These are phyloP conservation scores for Coranthus polyacanthus DNA, from an alignment of 2,797 vertebrate species.

Conservation along the genomic window DNA sequence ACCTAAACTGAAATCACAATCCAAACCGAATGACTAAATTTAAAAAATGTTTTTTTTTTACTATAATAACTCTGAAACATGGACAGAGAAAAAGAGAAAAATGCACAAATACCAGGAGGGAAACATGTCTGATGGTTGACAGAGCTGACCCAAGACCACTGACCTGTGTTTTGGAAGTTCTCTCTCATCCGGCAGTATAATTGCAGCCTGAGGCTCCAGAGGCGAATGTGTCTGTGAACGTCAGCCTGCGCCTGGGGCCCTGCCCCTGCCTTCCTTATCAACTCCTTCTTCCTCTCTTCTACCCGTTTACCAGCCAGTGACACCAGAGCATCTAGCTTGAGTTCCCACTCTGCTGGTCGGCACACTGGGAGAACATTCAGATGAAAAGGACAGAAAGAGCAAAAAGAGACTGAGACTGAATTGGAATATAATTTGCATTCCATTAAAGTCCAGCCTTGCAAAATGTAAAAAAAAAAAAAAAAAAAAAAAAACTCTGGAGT, in stretches of 20 bases:
- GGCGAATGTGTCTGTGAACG: conserved; percentile 72
- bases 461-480: no score
- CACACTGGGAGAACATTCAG: conserved; percentile 66
- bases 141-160: conserved; percentile 30
- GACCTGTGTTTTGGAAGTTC: conserved; percentile 82
- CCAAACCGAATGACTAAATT: no score
- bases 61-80: no score
- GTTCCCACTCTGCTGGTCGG: conserved; percentile 75
- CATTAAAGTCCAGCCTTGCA: background rate
- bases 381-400: background rate
- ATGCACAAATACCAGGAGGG: no score
- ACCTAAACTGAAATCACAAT: no score
- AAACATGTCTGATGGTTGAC: no score
- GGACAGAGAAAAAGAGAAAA: background rate
- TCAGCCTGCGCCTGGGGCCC: conserved; percentile 75
- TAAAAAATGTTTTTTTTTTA: no score
- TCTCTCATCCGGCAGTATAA: conserved; percentile 85
- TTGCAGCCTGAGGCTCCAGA: conserved; percentile 83
- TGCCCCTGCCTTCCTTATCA: conserved; percentile 58
- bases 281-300: conserved; percentile 75
- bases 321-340: conserved; percentile 82
- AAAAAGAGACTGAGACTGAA: background rate
- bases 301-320: conserved; percentile 70
- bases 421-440: conserved; percentile 10
- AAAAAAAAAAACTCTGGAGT: no score